These are phyloP conservation scores for Pipa parva DNA, from an alignment of 2,113 vertebrate genomes.

Conservation along the genomic window DNA sequence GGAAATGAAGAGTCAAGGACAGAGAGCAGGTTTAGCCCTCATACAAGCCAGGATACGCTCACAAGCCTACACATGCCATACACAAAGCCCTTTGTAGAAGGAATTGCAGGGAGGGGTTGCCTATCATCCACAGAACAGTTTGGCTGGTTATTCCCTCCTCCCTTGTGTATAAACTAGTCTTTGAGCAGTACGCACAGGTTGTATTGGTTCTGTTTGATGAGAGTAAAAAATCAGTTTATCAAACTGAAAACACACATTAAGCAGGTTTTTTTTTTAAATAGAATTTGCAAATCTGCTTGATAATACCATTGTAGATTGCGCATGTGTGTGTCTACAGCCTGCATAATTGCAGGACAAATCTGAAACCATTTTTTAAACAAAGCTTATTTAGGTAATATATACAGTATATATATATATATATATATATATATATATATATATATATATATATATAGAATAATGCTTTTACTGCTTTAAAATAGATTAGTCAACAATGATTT, in stretches of 20 bases:
- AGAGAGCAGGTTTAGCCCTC: not conserved
- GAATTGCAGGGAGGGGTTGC: not conserved
- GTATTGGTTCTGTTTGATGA: not conserved
- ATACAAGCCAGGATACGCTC: not conserved
- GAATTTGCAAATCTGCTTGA: too few relatives aligned
- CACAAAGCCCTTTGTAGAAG: slow-evolving; percentile 16
- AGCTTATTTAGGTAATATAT: too few relatives aligned
- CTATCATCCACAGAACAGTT: not conserved
- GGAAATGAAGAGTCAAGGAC: slow-evolving; percentile 1
- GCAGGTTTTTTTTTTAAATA: too few relatives aligned
- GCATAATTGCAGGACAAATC: too few relatives aligned
- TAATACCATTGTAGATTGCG: too few relatives aligned
- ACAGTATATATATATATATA: too few relatives aligned
- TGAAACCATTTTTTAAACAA: too few relatives aligned
- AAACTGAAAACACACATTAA: not conserved
- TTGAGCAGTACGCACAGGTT: not conserved
- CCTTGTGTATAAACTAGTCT: not conserved
- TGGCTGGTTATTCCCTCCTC: not conserved
- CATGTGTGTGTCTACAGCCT: too few relatives aligned
- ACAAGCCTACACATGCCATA: slow-evolving; percentile 24
- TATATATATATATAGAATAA: too few relatives aligned
- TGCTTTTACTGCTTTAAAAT: too few relatives aligned
- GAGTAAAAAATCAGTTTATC: not conserved
- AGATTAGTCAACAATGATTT: too few relatives aligned
- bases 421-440: too few relatives aligned